Base-by-base conservation (phyloP, 2,113 vertebrate genomes). In the Heteronetta atricapilla region DNA sequence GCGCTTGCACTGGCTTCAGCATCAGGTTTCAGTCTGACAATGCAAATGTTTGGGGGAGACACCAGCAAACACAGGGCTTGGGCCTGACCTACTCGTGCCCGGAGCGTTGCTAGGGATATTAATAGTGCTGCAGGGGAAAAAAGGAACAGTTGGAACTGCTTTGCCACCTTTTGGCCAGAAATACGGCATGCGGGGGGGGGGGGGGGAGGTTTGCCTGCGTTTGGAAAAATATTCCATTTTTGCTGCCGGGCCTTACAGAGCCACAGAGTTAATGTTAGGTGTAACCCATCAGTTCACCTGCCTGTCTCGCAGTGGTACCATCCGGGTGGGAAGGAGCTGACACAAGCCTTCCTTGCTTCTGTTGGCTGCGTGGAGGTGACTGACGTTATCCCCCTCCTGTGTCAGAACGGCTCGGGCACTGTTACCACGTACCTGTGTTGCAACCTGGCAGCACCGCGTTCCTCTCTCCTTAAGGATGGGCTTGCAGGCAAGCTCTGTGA, bases 381-480 rank as follows among this genome's bases (percentile, higher is more conserved):
- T 60, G 59, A 46, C 13, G 2, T 87, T 52, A 56, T 40, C 67
- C 48, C 28, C 44, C 14, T 56, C 23, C 73, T 38, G 22, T 48
- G 34, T 20, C 53, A 44, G 56, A 84, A 63, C 6, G 59, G 48
- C 56, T 33, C 29, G 40, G 74, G 74, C n/a, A 22, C 13, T 19
- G 56, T 52, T 60, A 29, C 33, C 53, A 80, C 80, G 36, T 29
- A 36, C 18, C 19, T n/a, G 1, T 36, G 59, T n/a, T 55, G 44
- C 38, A 66, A 50, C 11, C n/a, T 0, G 0, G 19, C 76, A 76
- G 64, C 3, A 0, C 15, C 0, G 0, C 16, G 5, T 60, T 86
- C 46, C 59, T 88, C 1, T 0, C 34, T 50, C 38, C 52, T 25
- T 34, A 33, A 77, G 82, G 64, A 33, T 44, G 33, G 52, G 21